Evolutionary conservation across 2,113 vertebrate species (phyloP).

Genomic region (Athene noctua): DNA sequence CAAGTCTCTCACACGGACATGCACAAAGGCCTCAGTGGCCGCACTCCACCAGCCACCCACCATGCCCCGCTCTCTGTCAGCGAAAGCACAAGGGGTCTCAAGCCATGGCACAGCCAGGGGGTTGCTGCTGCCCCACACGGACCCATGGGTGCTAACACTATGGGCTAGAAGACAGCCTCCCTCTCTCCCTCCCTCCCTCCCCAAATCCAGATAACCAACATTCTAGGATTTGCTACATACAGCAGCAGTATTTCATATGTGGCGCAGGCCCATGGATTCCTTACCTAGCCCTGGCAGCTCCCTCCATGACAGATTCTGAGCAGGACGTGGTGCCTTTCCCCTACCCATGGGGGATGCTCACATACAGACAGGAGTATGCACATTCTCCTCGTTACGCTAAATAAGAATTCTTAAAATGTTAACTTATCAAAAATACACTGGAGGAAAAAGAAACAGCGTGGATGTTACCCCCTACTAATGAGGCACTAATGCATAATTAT

Average conservation of each 20-base stretch:
- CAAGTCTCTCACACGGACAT: rapidly evolving
- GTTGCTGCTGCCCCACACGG: rapidly evolving
- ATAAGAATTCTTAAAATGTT: conserved; percentile 71
- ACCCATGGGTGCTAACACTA: rapidly evolving
- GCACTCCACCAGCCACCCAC: rapidly evolving
- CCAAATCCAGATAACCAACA: rapidly evolving
- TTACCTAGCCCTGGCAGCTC: background rate
- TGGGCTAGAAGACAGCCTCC: background rate
- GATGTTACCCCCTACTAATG: conserved; percentile 79
- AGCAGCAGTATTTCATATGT: rapidly evolving
- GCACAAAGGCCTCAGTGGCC: rapidly evolving
- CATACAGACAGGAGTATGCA: background rate
- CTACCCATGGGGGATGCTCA: background rate
- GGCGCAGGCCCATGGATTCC: rapidly evolving
- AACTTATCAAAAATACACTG: conserved; percentile 78
- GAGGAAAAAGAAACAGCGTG: conserved; percentile 73
- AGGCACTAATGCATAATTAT: conserved; percentile 83
- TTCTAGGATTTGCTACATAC: too few relatives aligned
- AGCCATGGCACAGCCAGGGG: rapidly evolving
- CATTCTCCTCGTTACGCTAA: conserved; percentile 53
- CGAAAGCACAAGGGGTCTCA: rapidly evolving
- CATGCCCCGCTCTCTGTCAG: rapidly evolving
- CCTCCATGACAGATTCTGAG: rapidly evolving
- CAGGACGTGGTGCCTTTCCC: rapidly evolving
- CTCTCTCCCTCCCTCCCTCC: too few relatives aligned